Base-by-base conservation (phyloP, 2,797 vertebrate species). In the Enteromius trimaculatus region DNA sequence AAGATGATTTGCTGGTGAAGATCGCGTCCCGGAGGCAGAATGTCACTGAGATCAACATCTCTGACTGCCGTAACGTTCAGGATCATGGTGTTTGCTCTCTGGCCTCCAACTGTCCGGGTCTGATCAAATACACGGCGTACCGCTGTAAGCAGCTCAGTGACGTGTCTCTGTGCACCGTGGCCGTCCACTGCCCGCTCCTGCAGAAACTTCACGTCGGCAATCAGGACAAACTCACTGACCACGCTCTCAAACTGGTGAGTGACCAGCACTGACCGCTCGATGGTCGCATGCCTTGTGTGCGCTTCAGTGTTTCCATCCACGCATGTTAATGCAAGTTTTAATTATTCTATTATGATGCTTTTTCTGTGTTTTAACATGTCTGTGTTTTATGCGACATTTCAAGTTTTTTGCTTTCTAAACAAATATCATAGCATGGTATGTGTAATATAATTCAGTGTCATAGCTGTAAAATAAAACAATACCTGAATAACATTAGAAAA, bases 161-260 rank as follows among this genome's bases (percentile, higher is more conserved):
- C 88, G 92, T 90, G 5, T 99, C 98, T 6, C 95, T 99, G 87
- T 94, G 95, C 17, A 94, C 97, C 2, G 92, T 99, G 78, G 97
- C 97, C 10, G 92, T 95, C 84, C 96, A 98, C 88, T 99, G 98
- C 92, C 96, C 96, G 86, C 95, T 96, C 66, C 96, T 99, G 93
- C 96, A 97, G 89, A 99, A 98, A 89, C 95, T 98, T n/a, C 97
- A 99, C 16, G 97, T 99, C 31, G 97, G 98, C 84, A 99, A 99
- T 93, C 98, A 99, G 92, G 98, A 99, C 94, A 97, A 97, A 86
- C 95, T 99, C 23, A 98, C 97, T 0, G 98, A 99, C 89, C 93
- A 95, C 85, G 95, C 97, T 39, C 94, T 99, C 5, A 98, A 96
- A 90, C 96, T 98, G 96, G 98, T 99, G 92, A 89, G 26, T 53